Conservation (phyloP, 92 coral and sea anemone genomes). For the Porites evermanni region DNA sequence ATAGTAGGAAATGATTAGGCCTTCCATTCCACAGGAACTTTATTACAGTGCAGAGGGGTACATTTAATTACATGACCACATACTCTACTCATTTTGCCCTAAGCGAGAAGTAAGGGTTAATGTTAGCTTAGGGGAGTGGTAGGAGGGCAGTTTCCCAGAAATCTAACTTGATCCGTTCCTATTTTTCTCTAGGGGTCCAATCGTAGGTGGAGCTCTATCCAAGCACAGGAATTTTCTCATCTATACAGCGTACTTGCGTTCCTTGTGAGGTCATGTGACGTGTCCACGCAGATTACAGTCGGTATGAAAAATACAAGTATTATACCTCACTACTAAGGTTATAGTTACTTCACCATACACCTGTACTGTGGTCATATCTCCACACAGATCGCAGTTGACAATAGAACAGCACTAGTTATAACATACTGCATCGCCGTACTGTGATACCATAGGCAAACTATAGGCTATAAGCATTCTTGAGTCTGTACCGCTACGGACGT, state of each 20-base stretch:
- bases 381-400: not conserved
- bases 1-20: too few relatives aligned
- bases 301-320: conserved; percentile 53
- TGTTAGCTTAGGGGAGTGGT: too few relatives aligned
- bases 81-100: too few relatives aligned
- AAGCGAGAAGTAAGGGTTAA: too few relatives aligned
- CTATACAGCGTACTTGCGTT: conserved; percentile 83
- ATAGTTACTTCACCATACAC: not conserved
- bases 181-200: conserved; percentile 57
- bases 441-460: not conserved
- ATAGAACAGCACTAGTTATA: not conserved
- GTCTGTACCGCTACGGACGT: too few relatives aligned
- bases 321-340: too few relatives aligned
- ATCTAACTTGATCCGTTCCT: too few relatives aligned
- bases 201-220: conserved; percentile 91
- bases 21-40: too few relatives aligned
- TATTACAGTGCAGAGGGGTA: too few relatives aligned
- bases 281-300: conserved; percentile 79
- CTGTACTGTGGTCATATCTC: not conserved
- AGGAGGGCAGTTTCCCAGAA: not conserved
- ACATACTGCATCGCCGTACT: not conserved
- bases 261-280: conserved; percentile 84
- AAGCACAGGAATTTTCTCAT: conserved; percentile 87
- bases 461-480: too few relatives aligned
- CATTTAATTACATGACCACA: not conserved